Evolutionary conservation across 2,888 invertebrate genomes (phyloP), one percentile per base, ranked within the genome.

Genomic region (Stratiomys singularior): DNA sequence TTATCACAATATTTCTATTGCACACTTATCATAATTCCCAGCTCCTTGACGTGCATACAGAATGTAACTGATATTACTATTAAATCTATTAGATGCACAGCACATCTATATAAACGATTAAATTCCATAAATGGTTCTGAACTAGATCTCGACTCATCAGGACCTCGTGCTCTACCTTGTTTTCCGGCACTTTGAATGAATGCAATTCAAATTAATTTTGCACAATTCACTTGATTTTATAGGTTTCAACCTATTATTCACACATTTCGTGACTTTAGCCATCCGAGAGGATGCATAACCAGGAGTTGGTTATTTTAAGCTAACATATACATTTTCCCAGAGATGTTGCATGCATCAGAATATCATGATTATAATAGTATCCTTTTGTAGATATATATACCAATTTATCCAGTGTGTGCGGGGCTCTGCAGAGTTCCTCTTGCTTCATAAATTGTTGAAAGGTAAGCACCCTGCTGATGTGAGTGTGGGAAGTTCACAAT

Each of bases 141-240:
- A 52, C 44, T 44, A 44, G 13, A n/a, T 15, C 15, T 13, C 4
- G n/a, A 52, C 4, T 18, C 52, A 4, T 52, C 15, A 5, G 3
- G 37, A 37, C 37, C 37, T 37, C n/a, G 37, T 5, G 52, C 15
- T 18, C 15, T 18, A 52, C 15, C 15, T 13, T 18, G 7, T 52
- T 52, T 13, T 4, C 52, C 15, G 15, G 7, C 52, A 13, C 3
- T 9, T 52, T 52, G 15, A 9, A 23, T 66, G 37, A 30, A 23
- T 69, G 46, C 69, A 69, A 30, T 69, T 69, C 47, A 69, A 69
- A 69, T 69, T 69, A 69, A 69, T 69, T 69, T 47, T 25, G 25
- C 69, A 69, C 69, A 69, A 69, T 69, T 46, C 69, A 69, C 69
- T 69, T 69, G 69, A 69, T 69, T 69, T 46, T 25, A 69, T 69